These are phyloP conservation scores for Galbula dea DNA, from an alignment of 2,113 vertebrate species.

Conservation along the genomic window DNA sequence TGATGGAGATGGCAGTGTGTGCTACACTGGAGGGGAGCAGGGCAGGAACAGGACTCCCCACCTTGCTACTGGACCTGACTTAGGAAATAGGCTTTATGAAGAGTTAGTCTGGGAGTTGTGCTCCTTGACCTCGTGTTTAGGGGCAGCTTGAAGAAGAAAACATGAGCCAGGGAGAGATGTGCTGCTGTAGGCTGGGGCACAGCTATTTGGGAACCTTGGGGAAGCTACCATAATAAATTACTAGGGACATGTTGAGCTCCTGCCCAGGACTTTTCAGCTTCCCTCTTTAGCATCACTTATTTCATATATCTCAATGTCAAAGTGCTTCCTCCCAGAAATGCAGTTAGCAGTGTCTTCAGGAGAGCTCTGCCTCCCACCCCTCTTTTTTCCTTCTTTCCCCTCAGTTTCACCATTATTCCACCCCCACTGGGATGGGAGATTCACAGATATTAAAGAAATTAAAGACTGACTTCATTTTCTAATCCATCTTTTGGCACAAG, in stretches of 20 bases:
- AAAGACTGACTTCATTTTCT: slow-evolving; percentile 34
- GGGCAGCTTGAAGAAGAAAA: not conserved
- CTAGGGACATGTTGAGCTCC: not conserved
- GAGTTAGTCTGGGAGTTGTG: not conserved
- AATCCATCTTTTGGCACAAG: slow-evolving; percentile 27
- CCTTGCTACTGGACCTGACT: not conserved
- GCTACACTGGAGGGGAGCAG: accelerated
- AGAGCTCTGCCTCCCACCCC: accelerated
- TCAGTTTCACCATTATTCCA: not conserved
- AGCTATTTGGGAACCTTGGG: not conserved
- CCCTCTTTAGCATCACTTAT: not conserved
- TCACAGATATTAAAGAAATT: slow-evolving; percentile 7
- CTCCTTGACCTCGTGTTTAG: not conserved
- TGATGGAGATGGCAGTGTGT: not conserved
- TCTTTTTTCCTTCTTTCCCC: not conserved
- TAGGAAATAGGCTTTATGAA: not conserved
- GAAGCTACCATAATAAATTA: not conserved
- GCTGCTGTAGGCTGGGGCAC: not conserved
- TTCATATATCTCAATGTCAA: not conserved
- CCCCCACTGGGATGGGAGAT: not conserved
- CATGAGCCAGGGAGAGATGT: not conserved
- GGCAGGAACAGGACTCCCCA: not conserved
- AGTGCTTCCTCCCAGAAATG: not conserved
- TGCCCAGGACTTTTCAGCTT: not conserved
- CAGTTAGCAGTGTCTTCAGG: not conserved